Conservation (phyloP, 2,797 vertebrate species). For the Fundulus diaphanus region DNA sequence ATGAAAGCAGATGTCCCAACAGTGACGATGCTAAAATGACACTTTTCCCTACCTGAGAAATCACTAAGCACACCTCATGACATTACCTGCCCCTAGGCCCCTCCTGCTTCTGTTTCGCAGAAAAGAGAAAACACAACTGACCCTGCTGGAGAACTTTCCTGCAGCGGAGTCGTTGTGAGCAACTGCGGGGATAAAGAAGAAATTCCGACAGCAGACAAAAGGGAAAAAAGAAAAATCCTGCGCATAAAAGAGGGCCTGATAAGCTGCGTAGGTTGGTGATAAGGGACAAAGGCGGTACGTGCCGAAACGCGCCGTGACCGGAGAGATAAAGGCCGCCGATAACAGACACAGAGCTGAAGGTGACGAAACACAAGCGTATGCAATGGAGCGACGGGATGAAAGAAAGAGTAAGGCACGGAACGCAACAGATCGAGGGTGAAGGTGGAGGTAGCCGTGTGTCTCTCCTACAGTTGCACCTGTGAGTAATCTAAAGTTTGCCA, state of each 20-base stretch:
- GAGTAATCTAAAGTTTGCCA: conserved; percentile 62
- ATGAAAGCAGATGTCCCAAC: conserved; percentile 21
- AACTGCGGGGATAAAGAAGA: conserved; percentile 68
- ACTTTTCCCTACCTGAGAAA: conserved; percentile 1
- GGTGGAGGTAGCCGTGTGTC: conserved; percentile 14
- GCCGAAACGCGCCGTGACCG: conserved; percentile 77
- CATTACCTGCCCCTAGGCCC: conserved; percentile 16
- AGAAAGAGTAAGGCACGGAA: conserved; percentile 29
- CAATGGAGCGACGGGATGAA: conserved; percentile 48
- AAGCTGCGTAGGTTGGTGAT: conserved; percentile 77
- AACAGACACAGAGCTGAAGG: conserved; percentile 60
- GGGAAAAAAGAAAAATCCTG: conserved; percentile 41
- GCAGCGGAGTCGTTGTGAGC: conserved; percentile 61
- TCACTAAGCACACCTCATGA: conserved; percentile 17
- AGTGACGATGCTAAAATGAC: not conserved
- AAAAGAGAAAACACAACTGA: conserved; percentile 35
- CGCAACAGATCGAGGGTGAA: conserved; percentile 27
- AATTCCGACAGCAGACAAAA: conserved; percentile 59
- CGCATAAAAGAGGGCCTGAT: conserved; percentile 76
- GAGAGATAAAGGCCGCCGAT: conserved; percentile 72
- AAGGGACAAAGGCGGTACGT: conserved; percentile 79
- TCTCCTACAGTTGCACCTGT: conserved; percentile 73
- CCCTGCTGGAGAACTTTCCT: conserved; percentile 39
- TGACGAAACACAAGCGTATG: conserved; percentile 64
- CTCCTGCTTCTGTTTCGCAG: conserved; percentile 30